Evolutionary conservation across 2,113 vertebrate species (phyloP).

Genomic region (Mormyrus lacerda): DNA sequence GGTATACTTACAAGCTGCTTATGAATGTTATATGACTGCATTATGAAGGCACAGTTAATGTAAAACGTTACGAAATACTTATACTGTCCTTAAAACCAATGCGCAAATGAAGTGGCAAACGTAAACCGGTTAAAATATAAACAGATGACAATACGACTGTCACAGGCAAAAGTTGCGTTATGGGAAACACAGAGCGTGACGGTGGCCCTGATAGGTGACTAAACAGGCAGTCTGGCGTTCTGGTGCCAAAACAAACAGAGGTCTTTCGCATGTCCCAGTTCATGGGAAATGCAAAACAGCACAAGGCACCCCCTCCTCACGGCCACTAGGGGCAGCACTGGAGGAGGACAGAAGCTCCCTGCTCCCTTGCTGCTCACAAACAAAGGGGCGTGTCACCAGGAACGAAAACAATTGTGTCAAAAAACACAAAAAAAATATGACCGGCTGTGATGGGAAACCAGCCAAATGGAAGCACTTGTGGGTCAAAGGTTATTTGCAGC

Average conservation of each 20-base stretch:
- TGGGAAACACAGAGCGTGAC: background rate
- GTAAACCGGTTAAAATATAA: background rate
- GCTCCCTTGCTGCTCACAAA: background rate
- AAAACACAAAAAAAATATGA: background rate
- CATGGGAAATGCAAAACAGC: background rate
- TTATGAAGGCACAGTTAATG: too few relatives aligned
- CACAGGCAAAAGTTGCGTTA: background rate
- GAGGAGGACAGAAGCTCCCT: background rate
- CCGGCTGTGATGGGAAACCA: background rate
- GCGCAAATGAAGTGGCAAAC: background rate
- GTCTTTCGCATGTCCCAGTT: background rate
- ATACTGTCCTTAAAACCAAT: background rate
- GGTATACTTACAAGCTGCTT: too few relatives aligned
- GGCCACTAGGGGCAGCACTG: background rate
- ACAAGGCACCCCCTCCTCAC: background rate
- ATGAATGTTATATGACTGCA: too few relatives aligned
- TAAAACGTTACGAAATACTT: background rate
- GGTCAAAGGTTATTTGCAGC: background rate
- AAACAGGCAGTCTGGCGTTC: background rate
- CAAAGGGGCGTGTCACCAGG: background rate
- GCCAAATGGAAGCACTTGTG: background rate
- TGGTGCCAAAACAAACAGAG: conserved; percentile 23
- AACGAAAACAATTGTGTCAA: background rate
- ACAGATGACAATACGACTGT: background rate
- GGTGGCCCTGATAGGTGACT: background rate